These are phyloP conservation scores for Hermaeophaga mercurialis DNA, from an alignment of 2,888 invertebrate genomes.

Conservation along the genomic window DNA sequence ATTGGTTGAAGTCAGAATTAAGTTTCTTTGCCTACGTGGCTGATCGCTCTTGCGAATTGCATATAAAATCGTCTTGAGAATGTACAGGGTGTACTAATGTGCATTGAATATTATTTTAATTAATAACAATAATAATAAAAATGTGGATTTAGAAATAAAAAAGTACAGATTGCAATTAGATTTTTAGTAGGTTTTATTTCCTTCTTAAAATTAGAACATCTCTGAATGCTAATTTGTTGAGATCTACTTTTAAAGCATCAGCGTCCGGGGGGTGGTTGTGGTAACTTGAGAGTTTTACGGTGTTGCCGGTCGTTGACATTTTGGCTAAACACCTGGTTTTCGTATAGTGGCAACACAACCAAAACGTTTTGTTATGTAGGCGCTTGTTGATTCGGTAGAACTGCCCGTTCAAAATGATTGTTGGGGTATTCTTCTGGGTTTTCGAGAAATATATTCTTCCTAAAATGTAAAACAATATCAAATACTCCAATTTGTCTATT, in stretches of 20 bases:
- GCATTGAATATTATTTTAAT: too few species aligned
- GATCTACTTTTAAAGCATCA: constrained; percentile 14
- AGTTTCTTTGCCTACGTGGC: too few species aligned
- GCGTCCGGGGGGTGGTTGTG: constrained; percentile 38
- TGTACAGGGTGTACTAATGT: too few species aligned
- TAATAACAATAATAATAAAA: too few species aligned
- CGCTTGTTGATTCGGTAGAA: constrained; percentile 36
- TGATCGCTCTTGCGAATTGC: too few species aligned
- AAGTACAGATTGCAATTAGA: too few species aligned
- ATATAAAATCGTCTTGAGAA: too few species aligned
- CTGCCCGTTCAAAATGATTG: constrained; percentile 37
- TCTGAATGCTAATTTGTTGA: constrained; percentile 29
- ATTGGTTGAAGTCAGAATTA: too few species aligned
- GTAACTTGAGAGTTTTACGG: constrained; percentile 21
- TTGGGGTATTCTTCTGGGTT: constrained; percentile 29
- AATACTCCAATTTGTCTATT: too few species aligned
- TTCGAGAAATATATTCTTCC: constrained; percentile 32
- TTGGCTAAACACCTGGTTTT: constrained; percentile 39
- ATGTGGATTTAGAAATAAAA: too few species aligned
- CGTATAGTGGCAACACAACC: constrained; percentile 40
- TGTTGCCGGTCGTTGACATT: constrained; percentile 36
- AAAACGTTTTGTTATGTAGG: constrained; percentile 37
- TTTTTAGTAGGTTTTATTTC: too few species aligned
- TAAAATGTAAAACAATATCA: too few species aligned
- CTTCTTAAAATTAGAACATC: constrained; percentile 14